Percentiles rank a stretch among this genome's conserved stretches.
Conservation (phyloP, 2,113 vertebrate species). For the Triplophysa dalaica region DNA sequence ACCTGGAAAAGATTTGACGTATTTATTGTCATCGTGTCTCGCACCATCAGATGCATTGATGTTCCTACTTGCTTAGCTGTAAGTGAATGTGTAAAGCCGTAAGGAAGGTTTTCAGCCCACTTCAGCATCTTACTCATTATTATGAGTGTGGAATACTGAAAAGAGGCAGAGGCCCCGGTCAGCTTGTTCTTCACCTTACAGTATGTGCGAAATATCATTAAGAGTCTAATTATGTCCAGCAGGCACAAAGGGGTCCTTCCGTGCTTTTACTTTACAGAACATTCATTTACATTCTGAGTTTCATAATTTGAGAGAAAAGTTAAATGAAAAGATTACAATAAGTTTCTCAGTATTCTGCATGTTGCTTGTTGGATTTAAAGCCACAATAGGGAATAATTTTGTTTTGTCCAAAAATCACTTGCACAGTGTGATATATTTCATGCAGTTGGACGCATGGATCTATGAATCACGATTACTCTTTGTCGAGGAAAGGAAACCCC, state of each 20-base stretch:
- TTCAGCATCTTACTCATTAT: constrained; percentile 35
- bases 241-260: background rate
- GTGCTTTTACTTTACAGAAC: too few species aligned
- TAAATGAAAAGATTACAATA: too few species aligned
- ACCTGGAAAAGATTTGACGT: constrained; percentile 38
- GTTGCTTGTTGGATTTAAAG: too few species aligned
- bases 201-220: constrained; percentile 48
- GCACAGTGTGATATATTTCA: too few species aligned
- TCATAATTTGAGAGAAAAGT: too few species aligned
- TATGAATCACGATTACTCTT: too few species aligned
- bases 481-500: too few species aligned
- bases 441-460: too few species aligned
- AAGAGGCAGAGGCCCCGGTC: constrained; percentile 22
- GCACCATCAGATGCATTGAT: constrained; percentile 21
- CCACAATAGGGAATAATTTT: too few species aligned
- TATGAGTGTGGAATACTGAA: constrained; percentile 34
- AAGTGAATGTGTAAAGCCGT: constrained; percentile 38
- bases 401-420: too few species aligned
- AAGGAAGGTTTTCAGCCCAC: constrained; percentile 28
- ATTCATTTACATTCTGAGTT: too few species aligned
- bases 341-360: too few species aligned
- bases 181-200: constrained; percentile 20
- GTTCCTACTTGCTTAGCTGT: constrained; percentile 36
- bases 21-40: constrained; percentile 9
- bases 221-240: constrained; percentile 37